These are phyloP conservation scores for Actenoides hombroni DNA, from an alignment of 2,113 vertebrate genomes.

Conservation along the genomic window DNA sequence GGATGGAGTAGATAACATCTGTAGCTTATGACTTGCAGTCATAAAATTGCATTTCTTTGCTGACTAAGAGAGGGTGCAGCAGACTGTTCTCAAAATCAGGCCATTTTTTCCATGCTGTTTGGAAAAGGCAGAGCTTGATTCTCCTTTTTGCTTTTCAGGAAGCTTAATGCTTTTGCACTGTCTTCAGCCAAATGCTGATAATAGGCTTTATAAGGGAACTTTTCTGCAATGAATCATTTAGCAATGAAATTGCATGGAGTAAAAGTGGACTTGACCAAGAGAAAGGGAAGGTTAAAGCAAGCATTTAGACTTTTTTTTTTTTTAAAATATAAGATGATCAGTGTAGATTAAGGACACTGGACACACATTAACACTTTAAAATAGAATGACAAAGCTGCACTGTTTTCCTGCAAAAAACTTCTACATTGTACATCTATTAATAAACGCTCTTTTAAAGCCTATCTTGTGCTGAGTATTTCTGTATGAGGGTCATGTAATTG, in stretches of 20 bases:
- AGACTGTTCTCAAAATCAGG: not conserved
- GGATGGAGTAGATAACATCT: not conserved
- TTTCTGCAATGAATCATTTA: not conserved
- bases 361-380: not conserved
- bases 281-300: not conserved
- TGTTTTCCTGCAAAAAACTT: not conserved
- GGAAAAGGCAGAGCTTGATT: not conserved
- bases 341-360: not conserved
- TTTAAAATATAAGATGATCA: not conserved
- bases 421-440: not conserved
- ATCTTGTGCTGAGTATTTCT: not conserved
- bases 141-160: not conserved
- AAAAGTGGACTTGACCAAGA: not conserved
- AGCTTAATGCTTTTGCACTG: not conserved
- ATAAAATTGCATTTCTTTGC: not conserved
- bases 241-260: not conserved
- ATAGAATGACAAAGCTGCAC: not conserved
- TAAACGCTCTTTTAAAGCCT: fast-evolving
- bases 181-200: not conserved
- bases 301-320: not conserved
- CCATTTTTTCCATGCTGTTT: not conserved
- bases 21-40: not conserved
- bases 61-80: not conserved
- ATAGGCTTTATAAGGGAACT: not conserved
- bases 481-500: not conserved